phyloP scores from a whole-genome alignment of 2,113 vertebrate genomes.

The Fukomys damarensis region DNA sequence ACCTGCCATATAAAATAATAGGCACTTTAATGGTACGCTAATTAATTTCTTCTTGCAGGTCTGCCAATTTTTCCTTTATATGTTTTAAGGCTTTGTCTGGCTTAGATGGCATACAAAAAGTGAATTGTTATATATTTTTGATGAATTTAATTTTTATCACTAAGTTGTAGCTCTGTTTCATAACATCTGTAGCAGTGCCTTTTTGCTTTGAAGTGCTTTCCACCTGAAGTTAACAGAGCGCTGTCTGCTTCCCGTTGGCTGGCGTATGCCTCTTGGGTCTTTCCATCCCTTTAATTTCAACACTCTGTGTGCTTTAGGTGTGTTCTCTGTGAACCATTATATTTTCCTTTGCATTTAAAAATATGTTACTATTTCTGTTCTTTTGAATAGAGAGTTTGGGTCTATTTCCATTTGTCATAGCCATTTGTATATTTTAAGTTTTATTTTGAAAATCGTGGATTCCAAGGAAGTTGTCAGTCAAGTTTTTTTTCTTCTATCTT shows the following conservation, averaged over 20 bases:
- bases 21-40: not conserved
- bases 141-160: not conserved
- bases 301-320: not conserved
- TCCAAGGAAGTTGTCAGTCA: not conserved
- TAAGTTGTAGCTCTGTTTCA: not conserved
- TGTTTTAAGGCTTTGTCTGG: not conserved
- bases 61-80: not conserved
- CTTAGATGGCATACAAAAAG: not conserved
- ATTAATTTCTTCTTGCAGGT: not conserved
- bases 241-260: not conserved
- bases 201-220: not conserved
- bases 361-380: not conserved
- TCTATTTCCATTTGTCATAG: not conserved
- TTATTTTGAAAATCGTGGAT: conserved; percentile 30
- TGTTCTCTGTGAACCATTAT: not conserved
- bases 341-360: not conserved
- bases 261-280: not conserved
- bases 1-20: not conserved
- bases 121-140: not conserved
- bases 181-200: not conserved
- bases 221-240: not conserved
- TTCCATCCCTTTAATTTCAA: not conserved
- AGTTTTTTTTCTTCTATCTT: not conserved
- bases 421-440: not conserved
- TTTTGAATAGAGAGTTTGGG: not conserved